These are phyloP conservation scores for Mesodorylaimus sp. DNA, from an alignment of 2,888 invertebrate genomes.

Conservation along the genomic window DNA sequence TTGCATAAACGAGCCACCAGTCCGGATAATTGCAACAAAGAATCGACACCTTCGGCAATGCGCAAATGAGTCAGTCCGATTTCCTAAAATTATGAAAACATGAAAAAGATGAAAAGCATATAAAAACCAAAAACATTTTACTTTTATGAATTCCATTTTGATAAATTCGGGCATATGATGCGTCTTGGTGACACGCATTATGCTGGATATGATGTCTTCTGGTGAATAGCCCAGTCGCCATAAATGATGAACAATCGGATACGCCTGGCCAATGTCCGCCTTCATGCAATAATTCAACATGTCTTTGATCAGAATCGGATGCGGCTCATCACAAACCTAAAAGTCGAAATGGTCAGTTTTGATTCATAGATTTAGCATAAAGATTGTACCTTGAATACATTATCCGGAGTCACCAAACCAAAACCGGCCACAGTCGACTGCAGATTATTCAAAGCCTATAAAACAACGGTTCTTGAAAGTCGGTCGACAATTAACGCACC, in stretches of 20 bases:
- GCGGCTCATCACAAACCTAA: conserved; percentile 90
- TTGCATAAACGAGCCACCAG: conserved; percentile 61
- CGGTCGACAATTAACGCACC: too few relatives aligned
- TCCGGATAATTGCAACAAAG: conserved; percentile 72
- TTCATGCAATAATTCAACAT: conserved; percentile 67
- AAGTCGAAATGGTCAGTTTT: conserved; percentile 4
- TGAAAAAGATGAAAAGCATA: conserved; percentile 1
- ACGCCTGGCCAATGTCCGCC: conserved; percentile 65
- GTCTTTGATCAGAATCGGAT: conserved; percentile 71
- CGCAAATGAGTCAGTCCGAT: conserved; percentile 75
- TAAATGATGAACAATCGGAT: conserved; percentile 57
- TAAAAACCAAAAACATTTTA: conserved; percentile 23
- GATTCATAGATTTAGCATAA: conserved; percentile 4
- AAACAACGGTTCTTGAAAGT: conserved; percentile 3
- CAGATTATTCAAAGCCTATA: conserved; percentile 70
- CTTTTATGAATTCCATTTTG: conserved; percentile 64
- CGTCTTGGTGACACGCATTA: conserved; percentile 79
- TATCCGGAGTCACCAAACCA: conserved; percentile 66
- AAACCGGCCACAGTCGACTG: conserved; percentile 86
- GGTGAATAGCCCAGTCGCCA: conserved; percentile 86
- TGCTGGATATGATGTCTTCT: conserved; percentile 84
- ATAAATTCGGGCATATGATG: conserved; percentile 58
- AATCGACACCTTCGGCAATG: conserved; percentile 66
- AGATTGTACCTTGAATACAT: conserved; percentile 67
- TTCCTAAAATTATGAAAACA: conserved; percentile 43